These are phyloP conservation scores for Tholera decimalis DNA, from an alignment of 2,888 invertebrate species.

Conservation along the genomic window DNA sequence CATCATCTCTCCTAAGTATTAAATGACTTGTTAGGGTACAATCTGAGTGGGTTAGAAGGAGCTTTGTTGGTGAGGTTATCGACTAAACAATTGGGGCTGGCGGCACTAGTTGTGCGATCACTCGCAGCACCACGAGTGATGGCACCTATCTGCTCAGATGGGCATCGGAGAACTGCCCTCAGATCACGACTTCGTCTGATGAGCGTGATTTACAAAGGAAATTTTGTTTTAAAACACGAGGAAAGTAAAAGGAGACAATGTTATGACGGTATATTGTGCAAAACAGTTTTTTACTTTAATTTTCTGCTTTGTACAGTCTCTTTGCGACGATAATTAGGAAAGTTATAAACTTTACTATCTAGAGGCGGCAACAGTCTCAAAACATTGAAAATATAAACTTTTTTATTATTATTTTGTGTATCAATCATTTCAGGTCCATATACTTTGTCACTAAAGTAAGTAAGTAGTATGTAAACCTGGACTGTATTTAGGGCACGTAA, in stretches of 20 bases:
- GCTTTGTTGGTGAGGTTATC: constrained; percentile 8
- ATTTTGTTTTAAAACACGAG: neutral
- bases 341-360: constrained; percentile 15
- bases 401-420: neutral
- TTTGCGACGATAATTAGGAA: constrained; percentile 14
- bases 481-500: constrained; percentile 14
- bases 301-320: neutral
- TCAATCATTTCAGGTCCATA: neutral
- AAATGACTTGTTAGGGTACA: neutral
- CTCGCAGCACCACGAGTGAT: constrained; percentile 22
- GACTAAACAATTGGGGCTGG: constrained; percentile 33
- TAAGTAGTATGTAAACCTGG: neutral
- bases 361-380: neutral
- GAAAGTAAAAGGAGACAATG: neutral
- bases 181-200: neutral
- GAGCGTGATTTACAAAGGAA: neutral
- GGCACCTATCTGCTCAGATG: constrained; percentile 21
- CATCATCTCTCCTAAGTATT: neutral
- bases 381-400: neutral
- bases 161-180: constrained; percentile 8
- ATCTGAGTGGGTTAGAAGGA: neutral
- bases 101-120: constrained; percentile 23
- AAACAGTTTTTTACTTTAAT: constrained; percentile 1
- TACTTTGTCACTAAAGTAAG: neutral
- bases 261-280: constrained; percentile 6